These are phyloP conservation scores for Pissodes strobi DNA, from an alignment of 1,140 invertebrate species.

Conservation along the genomic window DNA sequence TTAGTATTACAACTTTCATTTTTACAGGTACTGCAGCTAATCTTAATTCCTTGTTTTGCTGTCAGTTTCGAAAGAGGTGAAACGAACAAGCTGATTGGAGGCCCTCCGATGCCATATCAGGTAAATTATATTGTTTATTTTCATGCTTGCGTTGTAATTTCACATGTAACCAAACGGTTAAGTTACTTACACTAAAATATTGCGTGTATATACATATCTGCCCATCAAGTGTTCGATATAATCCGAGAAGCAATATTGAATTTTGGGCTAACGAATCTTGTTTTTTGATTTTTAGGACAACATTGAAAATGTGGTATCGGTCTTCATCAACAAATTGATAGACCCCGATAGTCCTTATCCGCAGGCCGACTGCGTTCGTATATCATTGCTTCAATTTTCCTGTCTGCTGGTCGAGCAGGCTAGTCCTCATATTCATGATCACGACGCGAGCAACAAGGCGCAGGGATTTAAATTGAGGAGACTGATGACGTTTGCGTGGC, in stretches of 20 bases:
- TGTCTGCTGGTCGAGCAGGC: slow-evolving; percentile 94
- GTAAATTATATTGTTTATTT: too few species aligned
- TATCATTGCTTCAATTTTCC: slow-evolving; percentile 92
- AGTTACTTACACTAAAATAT: too few species aligned
- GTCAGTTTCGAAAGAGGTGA: slow-evolving; percentile 92
- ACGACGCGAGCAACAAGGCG: slow-evolving; percentile 87
- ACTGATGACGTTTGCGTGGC: slow-evolving; percentile 99
- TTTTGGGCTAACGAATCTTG: background rate
- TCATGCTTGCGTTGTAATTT: too few species aligned
- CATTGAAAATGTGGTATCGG: slow-evolving; percentile 89
- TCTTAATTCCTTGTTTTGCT: slow-evolving; percentile 94
- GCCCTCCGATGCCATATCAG: slow-evolving; percentile 82
- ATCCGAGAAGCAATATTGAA: too few species aligned
- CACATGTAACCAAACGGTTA: too few species aligned
- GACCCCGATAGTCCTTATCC: slow-evolving; percentile 89
- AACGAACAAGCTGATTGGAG: slow-evolving; percentile 87
- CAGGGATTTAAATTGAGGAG: slow-evolving; percentile 90
- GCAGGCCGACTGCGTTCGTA: slow-evolving; percentile 88
- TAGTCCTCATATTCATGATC: slow-evolving; percentile 90
- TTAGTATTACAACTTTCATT: too few species aligned
- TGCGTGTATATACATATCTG: too few species aligned
- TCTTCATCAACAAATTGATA: slow-evolving; percentile 92
- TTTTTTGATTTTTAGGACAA: slow-evolving; percentile 65
- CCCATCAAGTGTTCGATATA: too few species aligned
- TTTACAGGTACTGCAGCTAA: slow-evolving; percentile 83